Evolutionary conservation across 2,888 invertebrate genomes (phyloP), one percentile per base, ranked within the genome.

Genomic region (Zele albiditarsus): DNA sequence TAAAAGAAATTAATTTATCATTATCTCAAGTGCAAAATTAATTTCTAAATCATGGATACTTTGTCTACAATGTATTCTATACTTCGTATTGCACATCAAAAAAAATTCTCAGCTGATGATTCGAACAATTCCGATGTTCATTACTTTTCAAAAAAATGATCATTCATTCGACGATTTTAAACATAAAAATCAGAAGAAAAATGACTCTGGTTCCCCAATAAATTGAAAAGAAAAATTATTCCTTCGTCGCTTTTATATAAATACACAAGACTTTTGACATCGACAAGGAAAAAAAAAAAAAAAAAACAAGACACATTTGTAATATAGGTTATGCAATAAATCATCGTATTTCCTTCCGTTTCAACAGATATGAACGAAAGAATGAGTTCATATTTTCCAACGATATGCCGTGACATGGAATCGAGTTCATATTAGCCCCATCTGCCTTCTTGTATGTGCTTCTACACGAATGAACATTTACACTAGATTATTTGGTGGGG

Each of bases 371-470:
- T 49, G 77, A 57, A 73, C 75, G 80, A 82, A 84, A 85, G 85
- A 86, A 86, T 85, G 84, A 88, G 88, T 86, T 86, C 84, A 86
- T 85, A 79, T 80, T 77, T 65, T 70, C 66, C 16, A 70, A 25
- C 38, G 31, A 42, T 28, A 49, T 42, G 57, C 31, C 49, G 23
- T 60, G 76, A 75, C 78, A 77, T 71, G 80, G 83, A 87, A 88
- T 86, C 83, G 86, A 89, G 87, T 88, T 84, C 86, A 88, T 88
- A 87, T 88, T 88, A 84, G 86, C 72, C 83, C 85, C 89, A 89
- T 89, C 88, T 89, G 89, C 85, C 87, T 83, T 73, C 82, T 82
- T 77, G 74, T 78, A 82, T 82, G 82, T 80, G 82, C 84, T 88
- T 88, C 86, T 84, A 82, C 88, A 84, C 85, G 86, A 85, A 69